Conservation (phyloP, 2,113 vertebrate genomes). For the Calypte anna region DNA sequence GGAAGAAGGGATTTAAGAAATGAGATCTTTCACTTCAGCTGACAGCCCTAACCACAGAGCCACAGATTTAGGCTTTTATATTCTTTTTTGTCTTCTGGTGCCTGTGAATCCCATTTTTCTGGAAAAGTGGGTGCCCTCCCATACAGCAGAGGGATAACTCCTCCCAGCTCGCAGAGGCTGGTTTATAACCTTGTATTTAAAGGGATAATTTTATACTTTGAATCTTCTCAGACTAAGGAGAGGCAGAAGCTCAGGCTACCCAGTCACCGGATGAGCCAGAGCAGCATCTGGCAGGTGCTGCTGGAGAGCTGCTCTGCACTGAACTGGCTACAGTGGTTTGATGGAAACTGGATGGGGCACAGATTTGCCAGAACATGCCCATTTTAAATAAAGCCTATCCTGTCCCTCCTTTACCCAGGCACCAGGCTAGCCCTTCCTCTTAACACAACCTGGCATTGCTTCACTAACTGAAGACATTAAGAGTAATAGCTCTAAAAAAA, state of each 20-base stretch:
- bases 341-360: fast-evolving
- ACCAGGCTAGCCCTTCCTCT: neutral
- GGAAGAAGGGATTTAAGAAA: neutral
- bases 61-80: neutral
- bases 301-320: neutral
- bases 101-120: neutral
- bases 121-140: neutral
- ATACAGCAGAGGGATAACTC: neutral
- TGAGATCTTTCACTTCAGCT: neutral
- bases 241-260: constrained; percentile 20
- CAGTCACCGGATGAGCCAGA: fast-evolving
- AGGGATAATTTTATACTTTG: neutral
- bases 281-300: neutral
- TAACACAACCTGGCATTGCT: neutral
- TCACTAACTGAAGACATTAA: neutral
- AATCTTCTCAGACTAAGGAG: neutral
- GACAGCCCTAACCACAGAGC: neutral
- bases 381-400: neutral
- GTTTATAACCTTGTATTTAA: constrained; percentile 27
- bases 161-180: neutral
- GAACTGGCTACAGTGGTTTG: neutral
- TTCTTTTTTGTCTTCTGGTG: neutral
- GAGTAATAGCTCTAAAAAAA: neutral
- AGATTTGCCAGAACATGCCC: neutral
- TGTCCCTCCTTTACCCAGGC: neutral